Conservation (phyloP, 2,797 vertebrate genomes). For the Aselliscus stoliczkanus region DNA sequence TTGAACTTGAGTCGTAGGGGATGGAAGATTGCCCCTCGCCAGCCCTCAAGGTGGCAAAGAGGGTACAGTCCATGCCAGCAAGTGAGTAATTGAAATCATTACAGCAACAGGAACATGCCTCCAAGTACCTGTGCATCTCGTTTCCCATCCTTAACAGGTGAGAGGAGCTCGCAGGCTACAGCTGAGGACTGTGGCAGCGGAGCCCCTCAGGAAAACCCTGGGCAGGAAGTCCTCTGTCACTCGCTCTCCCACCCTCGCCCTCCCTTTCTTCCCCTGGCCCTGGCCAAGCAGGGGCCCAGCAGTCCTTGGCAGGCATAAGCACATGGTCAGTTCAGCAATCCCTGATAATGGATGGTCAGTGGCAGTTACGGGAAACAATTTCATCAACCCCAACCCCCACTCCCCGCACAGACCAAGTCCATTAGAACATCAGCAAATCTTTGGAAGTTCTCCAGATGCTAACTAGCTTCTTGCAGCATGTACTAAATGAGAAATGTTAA, state of each 20-base stretch:
- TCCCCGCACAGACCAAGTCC: neutral
- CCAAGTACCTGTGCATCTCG: neutral
- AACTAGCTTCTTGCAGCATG: neutral
- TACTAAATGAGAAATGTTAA: neutral
- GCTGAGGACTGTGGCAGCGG: neutral
- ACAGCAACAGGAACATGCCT: neutral
- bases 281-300: neutral
- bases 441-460: conserved; percentile 15
- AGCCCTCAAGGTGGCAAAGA: neutral
- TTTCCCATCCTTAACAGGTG: neutral
- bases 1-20: neutral
- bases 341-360: neutral
- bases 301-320: neutral
- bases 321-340: neutral
- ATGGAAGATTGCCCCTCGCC: neutral
- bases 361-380: conserved; percentile 40
- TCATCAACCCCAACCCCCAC: conserved; percentile 15
- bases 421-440: neutral
- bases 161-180: neutral
- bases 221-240: neutral
- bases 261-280: neutral
- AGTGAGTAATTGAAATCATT: neutral
- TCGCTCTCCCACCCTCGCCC: neutral
- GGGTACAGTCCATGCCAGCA: neutral
- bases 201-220: neutral